Base-by-base conservation (phyloP, 2,797 vertebrate genomes). In the Cyprinella venusta region DNA sequence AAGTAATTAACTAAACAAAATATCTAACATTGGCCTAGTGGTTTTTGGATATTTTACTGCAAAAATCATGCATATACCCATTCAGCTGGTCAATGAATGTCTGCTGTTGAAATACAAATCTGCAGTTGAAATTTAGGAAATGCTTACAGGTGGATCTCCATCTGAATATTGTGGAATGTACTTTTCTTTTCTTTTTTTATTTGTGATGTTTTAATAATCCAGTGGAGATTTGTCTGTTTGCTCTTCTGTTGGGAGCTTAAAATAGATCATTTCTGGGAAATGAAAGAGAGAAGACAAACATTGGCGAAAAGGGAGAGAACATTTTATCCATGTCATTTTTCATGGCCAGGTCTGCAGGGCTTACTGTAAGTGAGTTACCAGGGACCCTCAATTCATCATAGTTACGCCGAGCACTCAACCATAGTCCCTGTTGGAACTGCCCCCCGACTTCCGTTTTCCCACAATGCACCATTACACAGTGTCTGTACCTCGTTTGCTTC, bases 311-410 rank as follows among this genome's bases (percentile, higher is more conserved):
- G 24, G 79, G 64, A n/a, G 68, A 40, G 63, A 45, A 52, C 56
- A 33, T 86, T 88, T 89, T 68, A 86, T 85, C 82, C 4, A 56
- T 81, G 76, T 87, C 26, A 71, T 90, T 89, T 90, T 82, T 90
- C 80, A 87, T 69, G 85, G 69, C 67, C 70, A 64, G 72, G 86
- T 86, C 87, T 86, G 76, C 85, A 68, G 84, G 86, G 83, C 83
- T 74, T 26, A 71, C 82, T 82, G 76, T 89, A 88, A 90, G 89
- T 89, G 90, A 91, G 90, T 88, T 89, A 84, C 81, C 75, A 69
- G 70, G 76, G 77, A 72, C 21, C 75, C 76, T 89, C 85, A 33
- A 92, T 92, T 91, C 84, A 87, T 92, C 90, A 88, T 76, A 85
- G 82, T 90, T 88, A 89, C 8, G 54, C 84, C 80, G 83, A 85